A percentile compares a stretch with the other conserved stretches of the same genome.
Evolutionary conservation across 1,140 invertebrate species (phyloP).

Genomic region (Hormaphis cornu): DNA sequence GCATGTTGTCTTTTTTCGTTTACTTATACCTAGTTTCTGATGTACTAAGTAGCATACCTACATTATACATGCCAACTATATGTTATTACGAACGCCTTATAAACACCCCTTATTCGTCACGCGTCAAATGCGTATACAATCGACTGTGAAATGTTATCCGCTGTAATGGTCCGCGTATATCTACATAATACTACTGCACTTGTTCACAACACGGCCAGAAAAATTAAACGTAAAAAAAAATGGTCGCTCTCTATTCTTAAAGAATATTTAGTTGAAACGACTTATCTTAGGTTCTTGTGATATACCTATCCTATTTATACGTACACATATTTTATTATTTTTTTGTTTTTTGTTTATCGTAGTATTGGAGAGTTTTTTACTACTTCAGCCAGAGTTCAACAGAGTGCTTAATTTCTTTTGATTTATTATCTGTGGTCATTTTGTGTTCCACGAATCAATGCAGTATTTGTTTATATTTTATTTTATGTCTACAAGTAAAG

Average conservation of each 20-base stretch:
- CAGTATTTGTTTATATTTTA: no score
- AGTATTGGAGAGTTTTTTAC: no score
- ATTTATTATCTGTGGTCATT: no score
- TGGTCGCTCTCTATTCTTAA: neutral
- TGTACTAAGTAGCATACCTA: no score
- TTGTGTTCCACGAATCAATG: no score
- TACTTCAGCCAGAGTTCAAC: no score
- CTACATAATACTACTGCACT: no score
- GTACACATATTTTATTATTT: neutral
- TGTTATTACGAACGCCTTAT: no score
- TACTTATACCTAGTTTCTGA: no score
- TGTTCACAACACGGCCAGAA: neutral
- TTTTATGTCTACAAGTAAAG: no score
- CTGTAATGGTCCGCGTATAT: neutral
- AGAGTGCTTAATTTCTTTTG: no score
- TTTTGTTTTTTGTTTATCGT: neutral
- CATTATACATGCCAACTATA: neutral
- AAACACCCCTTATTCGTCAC: neutral
- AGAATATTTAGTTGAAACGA: neutral
- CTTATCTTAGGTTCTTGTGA: neutral
- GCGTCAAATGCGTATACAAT: neutral
- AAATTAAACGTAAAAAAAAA: neutral
- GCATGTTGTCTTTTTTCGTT: neutral
- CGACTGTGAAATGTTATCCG: neutral
- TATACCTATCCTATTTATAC: neutral